Evolutionary conservation across 1,140 invertebrate genomes (phyloP).

Genomic region (Melitaea cinxia): DNA sequence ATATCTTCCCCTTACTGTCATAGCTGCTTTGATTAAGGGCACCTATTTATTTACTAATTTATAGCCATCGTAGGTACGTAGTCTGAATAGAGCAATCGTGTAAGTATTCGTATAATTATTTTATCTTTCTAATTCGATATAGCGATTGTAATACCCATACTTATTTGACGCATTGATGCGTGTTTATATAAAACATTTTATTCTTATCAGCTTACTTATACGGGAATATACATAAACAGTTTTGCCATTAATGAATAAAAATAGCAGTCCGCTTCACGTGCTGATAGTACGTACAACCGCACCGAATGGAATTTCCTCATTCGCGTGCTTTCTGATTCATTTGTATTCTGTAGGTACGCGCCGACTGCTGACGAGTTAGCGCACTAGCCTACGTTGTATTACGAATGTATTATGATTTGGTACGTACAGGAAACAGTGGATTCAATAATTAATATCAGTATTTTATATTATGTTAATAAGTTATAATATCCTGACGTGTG

Average conservation of each 20-base stretch:
- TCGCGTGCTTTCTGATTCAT: constrained; percentile 72
- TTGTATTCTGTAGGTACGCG: constrained; percentile 61
- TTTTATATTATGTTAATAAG: constrained; percentile 49
- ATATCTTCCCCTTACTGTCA: constrained; percentile 40
- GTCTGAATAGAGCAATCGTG: constrained; percentile 8
- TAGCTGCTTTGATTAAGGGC: constrained; percentile 35
- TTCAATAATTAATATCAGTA: constrained; percentile 47
- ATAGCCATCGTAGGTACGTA: constrained; percentile 7
- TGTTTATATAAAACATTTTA: not conserved
- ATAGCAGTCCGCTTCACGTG: constrained; percentile 33
- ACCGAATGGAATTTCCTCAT: constrained; percentile 71
- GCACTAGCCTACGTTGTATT: constrained; percentile 59
- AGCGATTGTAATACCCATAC: not conserved
- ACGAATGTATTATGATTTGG: constrained; percentile 45
- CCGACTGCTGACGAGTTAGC: constrained; percentile 44
- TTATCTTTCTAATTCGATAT: not conserved
- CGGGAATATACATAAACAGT: constrained; percentile 5
- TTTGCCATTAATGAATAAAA: constrained; percentile 40
- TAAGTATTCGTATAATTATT: too few species aligned
- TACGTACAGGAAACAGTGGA: constrained; percentile 57
- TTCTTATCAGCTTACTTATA: not conserved
- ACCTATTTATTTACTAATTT: constrained; percentile 25
- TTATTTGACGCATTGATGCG: not conserved
- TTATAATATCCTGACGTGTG: constrained; percentile 43
- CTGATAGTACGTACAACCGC: constrained; percentile 45